Conservation (phyloP, 2,797 vertebrate genomes). For the Morelia viridis region DNA sequence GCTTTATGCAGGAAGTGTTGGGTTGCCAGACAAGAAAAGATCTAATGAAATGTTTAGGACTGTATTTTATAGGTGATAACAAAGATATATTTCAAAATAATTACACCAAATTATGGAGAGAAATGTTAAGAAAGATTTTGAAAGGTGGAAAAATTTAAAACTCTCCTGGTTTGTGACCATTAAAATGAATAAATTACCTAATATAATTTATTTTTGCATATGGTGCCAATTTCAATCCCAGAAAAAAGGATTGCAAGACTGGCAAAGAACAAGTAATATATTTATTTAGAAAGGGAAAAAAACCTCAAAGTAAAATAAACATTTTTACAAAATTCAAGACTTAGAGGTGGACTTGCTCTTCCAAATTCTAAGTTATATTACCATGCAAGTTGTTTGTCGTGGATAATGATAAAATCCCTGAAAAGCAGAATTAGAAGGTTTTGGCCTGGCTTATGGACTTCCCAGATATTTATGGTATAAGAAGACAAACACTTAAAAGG, state of each 20-base stretch:
- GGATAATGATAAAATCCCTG: background rate
- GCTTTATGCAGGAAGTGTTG: too few species aligned
- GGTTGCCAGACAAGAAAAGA: too few species aligned
- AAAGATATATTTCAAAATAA: too few species aligned
- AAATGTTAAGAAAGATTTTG: too few species aligned
- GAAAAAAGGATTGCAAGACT: background rate
- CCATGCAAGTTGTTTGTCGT: background rate
- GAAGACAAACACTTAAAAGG: background rate
- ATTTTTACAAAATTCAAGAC: background rate
- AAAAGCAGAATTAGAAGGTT: background rate
- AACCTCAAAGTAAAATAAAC: background rate
- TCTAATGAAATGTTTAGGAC: too few species aligned
- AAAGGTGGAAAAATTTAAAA: too few species aligned
- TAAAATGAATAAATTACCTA: background rate
- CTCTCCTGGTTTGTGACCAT: background rate
- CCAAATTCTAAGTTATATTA: background rate
- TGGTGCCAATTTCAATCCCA: background rate
- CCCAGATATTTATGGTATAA: background rate
- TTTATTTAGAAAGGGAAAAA: background rate
- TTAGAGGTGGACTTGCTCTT: background rate
- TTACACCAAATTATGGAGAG: too few species aligned
- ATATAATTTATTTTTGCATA: background rate
- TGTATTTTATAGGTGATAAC: too few species aligned
- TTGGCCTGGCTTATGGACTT: background rate
- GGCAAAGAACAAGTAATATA: background rate